Evolutionary conservation across 1,140 invertebrate species (phyloP), one percentile per base, ranked within the genome.

Genomic region (Sogatella furcifera): DNA sequence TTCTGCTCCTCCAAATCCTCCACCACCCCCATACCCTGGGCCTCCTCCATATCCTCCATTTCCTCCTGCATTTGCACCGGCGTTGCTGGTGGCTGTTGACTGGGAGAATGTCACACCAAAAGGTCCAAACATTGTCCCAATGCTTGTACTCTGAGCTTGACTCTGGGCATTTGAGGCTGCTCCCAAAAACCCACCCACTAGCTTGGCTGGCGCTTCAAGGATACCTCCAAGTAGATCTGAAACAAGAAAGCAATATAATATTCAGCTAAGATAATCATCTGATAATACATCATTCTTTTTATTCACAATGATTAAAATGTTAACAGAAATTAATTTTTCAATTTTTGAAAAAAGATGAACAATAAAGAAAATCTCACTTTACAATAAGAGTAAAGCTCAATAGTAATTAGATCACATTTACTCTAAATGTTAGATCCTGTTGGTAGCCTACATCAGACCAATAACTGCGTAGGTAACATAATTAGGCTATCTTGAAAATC

Each of bases 41-140:
- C 34, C 46, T 46, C 54, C 17, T 19, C 42, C 38, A 19, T 21
- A 14, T 21, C 62, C 53, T 55, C 57, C 54, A 52, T 17, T 41
- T 38, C 44, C 34, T 38, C 9, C 62, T 19, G 53, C n/a, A 60
- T 59, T 60, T 28, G 52, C 52, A 19, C 10, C 52, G 2, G 52
- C 59, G 19, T 24, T 55, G 15, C 55, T 60, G 28, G 4, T 52
- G 17, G 49, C 62, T 44, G 22, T 53, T 41, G 55, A 56, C 55
- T 56, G 55, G 22, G 55, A 56, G 55, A 24, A 56, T 31, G 24
- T 41, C 19, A 56, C 14, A 9, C 55, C 55, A 42, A 56, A 38
- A 1, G 55, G 55, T 14, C 62, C 62, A 31, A 59, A 59, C 21
- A 31, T 56, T 17, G 31, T 52, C 15, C 62, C 53, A 28, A 38